Evolutionary conservation across 2,888 invertebrate species (phyloP).

Genomic region (Cheilosia urbana): DNA sequence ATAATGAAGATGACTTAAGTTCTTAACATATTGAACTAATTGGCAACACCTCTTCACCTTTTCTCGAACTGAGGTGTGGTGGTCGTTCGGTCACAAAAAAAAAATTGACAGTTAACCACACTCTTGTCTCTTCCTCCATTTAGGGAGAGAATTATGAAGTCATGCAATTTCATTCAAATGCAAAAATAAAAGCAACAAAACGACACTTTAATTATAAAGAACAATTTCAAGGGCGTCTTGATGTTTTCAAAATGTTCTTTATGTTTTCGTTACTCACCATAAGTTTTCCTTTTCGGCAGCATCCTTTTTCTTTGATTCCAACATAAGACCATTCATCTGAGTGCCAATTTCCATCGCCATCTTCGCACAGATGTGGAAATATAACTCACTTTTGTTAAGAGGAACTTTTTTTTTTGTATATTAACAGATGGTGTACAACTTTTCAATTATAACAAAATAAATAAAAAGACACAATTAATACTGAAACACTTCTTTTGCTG

Average conservation of each 20-base stretch:
- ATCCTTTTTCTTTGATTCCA: constrained; percentile 81
- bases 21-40: constrained; percentile 29
- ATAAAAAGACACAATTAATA: constrained; percentile 62
- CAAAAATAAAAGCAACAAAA: constrained; percentile 28
- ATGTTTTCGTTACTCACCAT: constrained; percentile 77
- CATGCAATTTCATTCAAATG: constrained; percentile 52
- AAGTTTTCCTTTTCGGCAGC: constrained; percentile 82
- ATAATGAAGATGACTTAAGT: constrained; percentile 26
- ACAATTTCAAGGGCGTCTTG: constrained; percentile 54
- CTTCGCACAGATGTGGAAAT: constrained; percentile 70
- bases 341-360: constrained; percentile 82
- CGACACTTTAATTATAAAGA: background rate
- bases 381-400: constrained; percentile 25
- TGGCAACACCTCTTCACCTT: constrained; percentile 58
- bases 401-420: constrained; percentile 23
- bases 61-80: constrained; percentile 64
- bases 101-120: constrained; percentile 68
- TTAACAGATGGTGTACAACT: constrained; percentile 45
- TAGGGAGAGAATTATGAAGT: constrained; percentile 62
- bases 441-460: constrained; percentile 41
- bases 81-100: constrained; percentile 46
- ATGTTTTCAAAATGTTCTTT: constrained; percentile 20
- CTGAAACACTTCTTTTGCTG: constrained; percentile 50
- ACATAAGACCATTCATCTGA: constrained; percentile 80
- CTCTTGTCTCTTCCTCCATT: constrained; percentile 53